phyloP scores from a whole-genome alignment of 2,888 invertebrate species.

The Odontothrips loti region DNA sequence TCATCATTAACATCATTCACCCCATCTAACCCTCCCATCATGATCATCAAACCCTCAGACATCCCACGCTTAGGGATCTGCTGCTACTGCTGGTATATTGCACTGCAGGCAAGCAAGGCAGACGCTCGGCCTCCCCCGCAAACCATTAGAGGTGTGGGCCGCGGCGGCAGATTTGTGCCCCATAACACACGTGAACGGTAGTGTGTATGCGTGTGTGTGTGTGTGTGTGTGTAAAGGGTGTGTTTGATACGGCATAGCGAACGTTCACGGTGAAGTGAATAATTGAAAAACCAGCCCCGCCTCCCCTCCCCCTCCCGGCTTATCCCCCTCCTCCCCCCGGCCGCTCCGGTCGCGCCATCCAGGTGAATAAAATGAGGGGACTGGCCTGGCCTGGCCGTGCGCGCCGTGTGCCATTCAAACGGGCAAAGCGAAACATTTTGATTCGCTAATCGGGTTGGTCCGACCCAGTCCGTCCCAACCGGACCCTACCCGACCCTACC shows the following conservation, averaged over 20 bases:
- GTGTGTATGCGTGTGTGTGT: background rate
- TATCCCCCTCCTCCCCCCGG: background rate
- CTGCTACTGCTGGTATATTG: no score
- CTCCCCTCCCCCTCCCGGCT: background rate
- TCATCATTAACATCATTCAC: no score
- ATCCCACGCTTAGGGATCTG: no score
- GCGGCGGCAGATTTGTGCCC: background rate
- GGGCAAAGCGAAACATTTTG: background rate
- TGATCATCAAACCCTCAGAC: no score
- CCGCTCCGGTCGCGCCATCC: background rate
- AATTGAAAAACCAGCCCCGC: background rate
- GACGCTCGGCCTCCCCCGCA: no score
- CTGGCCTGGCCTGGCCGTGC: background rate
- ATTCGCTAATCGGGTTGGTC: background rate
- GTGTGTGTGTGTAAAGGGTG: background rate
- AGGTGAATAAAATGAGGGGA: background rate
- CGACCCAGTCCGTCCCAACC: background rate
- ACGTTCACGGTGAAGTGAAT: background rate
- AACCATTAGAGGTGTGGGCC: background rate
- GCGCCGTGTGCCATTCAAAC: background rate
- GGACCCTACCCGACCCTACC: no score
- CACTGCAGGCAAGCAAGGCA: no score
- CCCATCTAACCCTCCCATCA: no score
- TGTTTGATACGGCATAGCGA: background rate
- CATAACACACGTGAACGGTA: background rate